These are phyloP conservation scores for Dysdera silvatica DNA, from an alignment of 1,140 invertebrate species.

Conservation along the genomic window DNA sequence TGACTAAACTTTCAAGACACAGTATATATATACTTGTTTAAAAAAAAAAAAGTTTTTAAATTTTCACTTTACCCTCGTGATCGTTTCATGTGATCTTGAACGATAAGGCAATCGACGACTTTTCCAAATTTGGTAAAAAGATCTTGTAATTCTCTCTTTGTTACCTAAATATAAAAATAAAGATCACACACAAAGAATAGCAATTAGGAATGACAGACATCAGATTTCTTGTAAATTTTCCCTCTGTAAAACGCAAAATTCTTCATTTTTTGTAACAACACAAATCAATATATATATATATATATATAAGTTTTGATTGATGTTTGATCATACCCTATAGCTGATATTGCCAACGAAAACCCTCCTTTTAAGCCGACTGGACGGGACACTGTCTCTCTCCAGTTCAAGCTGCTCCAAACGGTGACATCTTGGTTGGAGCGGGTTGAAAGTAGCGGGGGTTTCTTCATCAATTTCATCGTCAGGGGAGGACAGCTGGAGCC, in stretches of 20 bases:
- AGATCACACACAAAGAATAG: neutral
- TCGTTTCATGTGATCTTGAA: constrained; percentile 29
- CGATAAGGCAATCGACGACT: constrained; percentile 22
- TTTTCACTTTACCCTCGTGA: constrained; percentile 21
- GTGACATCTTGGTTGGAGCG: constrained; percentile 15
- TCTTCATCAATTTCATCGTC: constrained; percentile 23
- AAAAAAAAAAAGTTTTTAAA: too few species aligned
- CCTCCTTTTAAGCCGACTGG: constrained; percentile 20
- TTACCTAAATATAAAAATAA: neutral
- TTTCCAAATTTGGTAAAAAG: constrained; percentile 27
- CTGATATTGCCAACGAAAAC: constrained; percentile 32
- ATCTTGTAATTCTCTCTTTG: constrained; percentile 26
- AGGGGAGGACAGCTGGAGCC: constrained; percentile 27
- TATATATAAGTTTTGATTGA: too few species aligned
- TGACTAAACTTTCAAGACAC: too few species aligned
- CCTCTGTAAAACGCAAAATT: too few species aligned
- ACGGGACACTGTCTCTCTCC: constrained; percentile 8
- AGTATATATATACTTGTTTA: too few species aligned
- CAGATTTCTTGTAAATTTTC: too few species aligned
- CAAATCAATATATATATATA: neutral
- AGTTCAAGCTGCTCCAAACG: constrained; percentile 21
- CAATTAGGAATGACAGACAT: too few species aligned
- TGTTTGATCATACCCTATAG: constrained; percentile 16
- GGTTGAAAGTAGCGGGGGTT: constrained; percentile 9
- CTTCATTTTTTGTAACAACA: too few species aligned